These are phyloP conservation scores for Globodera ellingtonae DNA, from an alignment of 1,140 invertebrate species.

Conservation along the genomic window DNA sequence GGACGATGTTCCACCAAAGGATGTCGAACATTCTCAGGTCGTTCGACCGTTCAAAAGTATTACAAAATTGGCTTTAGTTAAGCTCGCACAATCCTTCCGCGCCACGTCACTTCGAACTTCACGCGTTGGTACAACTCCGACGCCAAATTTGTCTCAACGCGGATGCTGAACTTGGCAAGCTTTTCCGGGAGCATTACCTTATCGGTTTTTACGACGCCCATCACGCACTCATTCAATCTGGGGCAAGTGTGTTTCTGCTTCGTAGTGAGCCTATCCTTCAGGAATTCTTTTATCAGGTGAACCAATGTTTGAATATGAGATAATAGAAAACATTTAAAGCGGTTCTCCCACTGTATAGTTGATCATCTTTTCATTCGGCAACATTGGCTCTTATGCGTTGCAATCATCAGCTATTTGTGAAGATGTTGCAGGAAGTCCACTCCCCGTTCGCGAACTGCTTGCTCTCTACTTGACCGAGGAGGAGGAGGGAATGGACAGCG, in stretches of 20 bases:
- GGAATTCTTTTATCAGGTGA: constrained; percentile 41
- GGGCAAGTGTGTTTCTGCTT: constrained; percentile 21
- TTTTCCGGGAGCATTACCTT: constrained; percentile 36
- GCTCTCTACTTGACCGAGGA: constrained; percentile 4
- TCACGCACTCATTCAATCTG: constrained; percentile 29
- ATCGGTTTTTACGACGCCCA: constrained; percentile 36
- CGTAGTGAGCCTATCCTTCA: constrained; percentile 20
- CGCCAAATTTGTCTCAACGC: constrained; percentile 32
- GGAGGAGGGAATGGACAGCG: not conserved
- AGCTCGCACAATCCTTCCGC: constrained; percentile 16
- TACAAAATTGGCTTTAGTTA: constrained; percentile 15
- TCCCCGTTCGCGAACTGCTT: constrained; percentile 32
- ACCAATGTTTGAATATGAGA: too few relatives aligned
- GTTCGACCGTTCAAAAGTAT: not conserved
- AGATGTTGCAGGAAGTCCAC: not conserved
- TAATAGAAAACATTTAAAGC: constrained; percentile 9
- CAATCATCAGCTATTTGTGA: constrained; percentile 1
- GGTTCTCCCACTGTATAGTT: constrained; percentile 27
- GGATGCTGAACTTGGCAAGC: constrained; percentile 28
- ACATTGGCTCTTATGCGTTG: constrained; percentile 36
- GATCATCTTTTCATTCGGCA: constrained; percentile 44
- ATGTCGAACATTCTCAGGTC: not conserved
- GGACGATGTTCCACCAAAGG: constrained; percentile 10
- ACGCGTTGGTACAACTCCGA: constrained; percentile 32
- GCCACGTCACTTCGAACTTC: constrained; percentile 31